Conservation (phyloP, 2,888 invertebrate genomes). For the Philaethria dido region DNA sequence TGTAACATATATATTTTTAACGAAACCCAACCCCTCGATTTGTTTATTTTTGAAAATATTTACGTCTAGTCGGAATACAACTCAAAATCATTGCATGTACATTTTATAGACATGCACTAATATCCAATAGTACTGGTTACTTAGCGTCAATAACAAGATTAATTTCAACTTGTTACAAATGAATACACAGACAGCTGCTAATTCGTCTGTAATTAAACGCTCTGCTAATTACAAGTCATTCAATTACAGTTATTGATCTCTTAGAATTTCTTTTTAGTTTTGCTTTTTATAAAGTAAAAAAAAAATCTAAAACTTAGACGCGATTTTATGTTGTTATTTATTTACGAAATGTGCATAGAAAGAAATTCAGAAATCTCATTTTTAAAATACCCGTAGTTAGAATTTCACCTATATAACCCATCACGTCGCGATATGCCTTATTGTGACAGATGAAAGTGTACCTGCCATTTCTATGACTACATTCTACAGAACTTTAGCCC, state of each 20-base stretch:
- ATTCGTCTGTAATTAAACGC: slow-evolving; percentile 30
- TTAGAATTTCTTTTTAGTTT: background rate
- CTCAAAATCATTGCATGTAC: no score
- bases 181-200: slow-evolving; percentile 29
- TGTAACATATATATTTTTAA: no score
- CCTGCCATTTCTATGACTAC: background rate
- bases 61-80: no score
- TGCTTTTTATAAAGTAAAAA: background rate
- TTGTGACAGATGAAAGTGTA: slow-evolving; percentile 39
- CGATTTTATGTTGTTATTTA: background rate
- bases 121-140: no score
- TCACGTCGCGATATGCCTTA: slow-evolving; percentile 41
- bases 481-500: slow-evolving; percentile 1
- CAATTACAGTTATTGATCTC: slow-evolving; percentile 21
- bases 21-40: no score
- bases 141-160: slow-evolving; percentile 2
- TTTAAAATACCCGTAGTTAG: background rate
- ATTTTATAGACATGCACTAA: no score
- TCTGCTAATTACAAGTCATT: slow-evolving; percentile 25
- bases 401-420: slow-evolving; percentile 46
- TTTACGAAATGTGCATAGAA: background rate
- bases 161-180: slow-evolving; percentile 23
- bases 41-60: no score
- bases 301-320: background rate
- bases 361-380: background rate